Evolutionary conservation across 2,113 vertebrate genomes (phyloP).

Genomic region (Varanus salvator): DNA sequence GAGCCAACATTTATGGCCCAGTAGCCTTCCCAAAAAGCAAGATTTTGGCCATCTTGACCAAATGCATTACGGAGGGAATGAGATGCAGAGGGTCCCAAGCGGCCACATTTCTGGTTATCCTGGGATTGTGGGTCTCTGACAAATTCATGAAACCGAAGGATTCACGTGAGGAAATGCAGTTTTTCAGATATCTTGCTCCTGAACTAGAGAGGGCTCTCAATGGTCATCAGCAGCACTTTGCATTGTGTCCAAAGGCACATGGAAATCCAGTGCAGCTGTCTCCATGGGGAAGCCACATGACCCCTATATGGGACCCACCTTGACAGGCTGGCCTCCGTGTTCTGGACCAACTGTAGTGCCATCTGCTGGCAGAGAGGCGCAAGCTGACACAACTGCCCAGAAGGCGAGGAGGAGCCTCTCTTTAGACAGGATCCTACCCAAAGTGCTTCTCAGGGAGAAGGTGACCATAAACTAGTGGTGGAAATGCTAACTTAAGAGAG

Average conservation of each 20-base stretch:
- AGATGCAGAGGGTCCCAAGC: no score
- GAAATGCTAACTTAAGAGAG: background rate
- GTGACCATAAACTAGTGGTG: background rate
- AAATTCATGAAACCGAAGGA: no score
- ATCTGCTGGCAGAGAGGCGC: background rate
- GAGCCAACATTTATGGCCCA: no score
- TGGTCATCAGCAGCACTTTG: background rate
- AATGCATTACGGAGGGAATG: no score
- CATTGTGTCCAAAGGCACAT: background rate
- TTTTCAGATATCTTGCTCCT: no score
- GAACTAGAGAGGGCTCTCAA: no score
- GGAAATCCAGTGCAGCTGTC: background rate
- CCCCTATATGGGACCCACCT: background rate
- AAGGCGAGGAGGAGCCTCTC: background rate
- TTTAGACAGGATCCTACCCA: background rate
- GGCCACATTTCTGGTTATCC: no score
- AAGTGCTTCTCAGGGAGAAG: background rate
- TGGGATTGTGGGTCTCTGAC: no score
- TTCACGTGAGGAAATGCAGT: no score
- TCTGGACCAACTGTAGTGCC: background rate
- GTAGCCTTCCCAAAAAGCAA: no score
- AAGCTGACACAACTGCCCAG: background rate
- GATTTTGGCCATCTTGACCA: no score
- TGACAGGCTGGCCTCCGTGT: background rate
- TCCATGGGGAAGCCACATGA: background rate